Base-by-base conservation (phyloP, 2,113 vertebrate genomes). In the Falcunculus frontatus region DNA sequence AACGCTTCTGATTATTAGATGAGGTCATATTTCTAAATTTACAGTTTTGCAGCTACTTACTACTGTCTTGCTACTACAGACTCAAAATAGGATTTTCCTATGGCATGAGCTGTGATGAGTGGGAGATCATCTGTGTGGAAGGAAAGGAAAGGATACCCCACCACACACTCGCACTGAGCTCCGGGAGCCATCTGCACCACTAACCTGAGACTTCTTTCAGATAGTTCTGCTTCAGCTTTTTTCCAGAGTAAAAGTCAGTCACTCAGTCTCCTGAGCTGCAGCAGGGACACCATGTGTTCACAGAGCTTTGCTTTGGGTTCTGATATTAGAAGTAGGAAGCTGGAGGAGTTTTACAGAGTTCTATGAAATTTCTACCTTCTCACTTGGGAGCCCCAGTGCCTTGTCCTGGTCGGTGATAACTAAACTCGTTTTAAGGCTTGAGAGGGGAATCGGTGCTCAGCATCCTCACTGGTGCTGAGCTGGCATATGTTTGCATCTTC, bases 361-460 rank as follows among this genome's bases (percentile, higher is more conserved):
- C 8, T 21, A n/a, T 13, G 74, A 47, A 52, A 59, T 55, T 47
- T 67, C 44, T 75, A 0, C 33, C 25, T 42, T 55, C 44, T 42
- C 42, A 18, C 3, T 3, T 37, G 52, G 25, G 63, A 62, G 23
- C 21, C 42, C 18, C 10, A 49, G 23, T 14, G 29, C 16, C 13
- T 25, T 13, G 22, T 13, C 13, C 27, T 49, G 16, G 18, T 5
- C 25, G 7, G 15, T 68, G 42, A 53, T 8, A 73, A 60, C 1
- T 10, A 76, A 39, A 12, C 4, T 50, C 47, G 9, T n/a, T 16
- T 49, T 16, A 55, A 30, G 23, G 16, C 10, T 76, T 49, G 11
- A 8, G 5, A 19, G 0, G 7, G 8, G 7, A 55, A 47, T 2
- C 11, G 11, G 18, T 4, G 59, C 55, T 81, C 59, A 74, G 16